Conservation (phyloP, 2,113 vertebrate genomes). For the Tragelaphus buxtoni region DNA sequence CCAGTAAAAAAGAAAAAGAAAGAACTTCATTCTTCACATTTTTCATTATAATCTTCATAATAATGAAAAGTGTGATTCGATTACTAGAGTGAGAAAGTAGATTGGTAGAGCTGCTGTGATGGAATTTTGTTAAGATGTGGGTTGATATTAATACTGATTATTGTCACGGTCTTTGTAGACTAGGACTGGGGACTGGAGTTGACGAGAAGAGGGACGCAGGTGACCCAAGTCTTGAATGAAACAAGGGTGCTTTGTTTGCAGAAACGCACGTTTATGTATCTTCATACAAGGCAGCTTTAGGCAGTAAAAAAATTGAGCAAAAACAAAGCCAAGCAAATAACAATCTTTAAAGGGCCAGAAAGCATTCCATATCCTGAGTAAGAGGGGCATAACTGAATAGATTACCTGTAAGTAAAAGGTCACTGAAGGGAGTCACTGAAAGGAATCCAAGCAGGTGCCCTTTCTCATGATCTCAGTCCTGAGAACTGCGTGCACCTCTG, state of each 20-base stretch:
- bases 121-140: background rate
- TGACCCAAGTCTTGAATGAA: background rate
- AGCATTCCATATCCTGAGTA: background rate
- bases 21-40: background rate
- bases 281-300: background rate
- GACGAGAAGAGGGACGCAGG: background rate
- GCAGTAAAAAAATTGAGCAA: background rate
- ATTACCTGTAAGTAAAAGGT: background rate
- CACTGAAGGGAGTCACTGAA: background rate
- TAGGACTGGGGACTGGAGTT: background rate
- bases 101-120: background rate
- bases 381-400: background rate
- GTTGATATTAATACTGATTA: background rate
- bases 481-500: background rate
- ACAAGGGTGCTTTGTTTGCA: background rate
- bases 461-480: background rate
- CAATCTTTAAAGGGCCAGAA: background rate
- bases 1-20: background rate
- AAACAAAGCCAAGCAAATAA: background rate
- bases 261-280: rapidly evolving
- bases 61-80: background rate
- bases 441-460: background rate
- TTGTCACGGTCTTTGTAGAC: background rate
- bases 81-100: background rate
- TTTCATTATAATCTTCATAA: background rate